phyloP scores from a whole-genome alignment of 2,113 vertebrate species.

The rabbit (Oryctolagus cuniculus) region DNA sequence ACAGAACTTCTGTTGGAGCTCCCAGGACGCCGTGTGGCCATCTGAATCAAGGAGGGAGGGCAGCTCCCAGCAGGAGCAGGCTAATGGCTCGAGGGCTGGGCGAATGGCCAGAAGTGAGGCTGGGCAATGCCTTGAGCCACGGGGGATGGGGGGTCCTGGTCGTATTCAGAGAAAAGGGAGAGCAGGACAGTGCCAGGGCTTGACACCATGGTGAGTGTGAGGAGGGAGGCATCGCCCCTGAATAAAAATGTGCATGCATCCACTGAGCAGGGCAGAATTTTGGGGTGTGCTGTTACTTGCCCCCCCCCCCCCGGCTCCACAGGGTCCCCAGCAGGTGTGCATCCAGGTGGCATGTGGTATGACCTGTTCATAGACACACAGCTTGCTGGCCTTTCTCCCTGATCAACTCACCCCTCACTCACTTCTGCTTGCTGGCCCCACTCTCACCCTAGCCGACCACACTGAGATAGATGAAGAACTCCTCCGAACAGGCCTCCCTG shows the following conservation, averaged over 20 bases:
- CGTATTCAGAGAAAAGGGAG: not conserved
- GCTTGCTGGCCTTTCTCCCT: not conserved
- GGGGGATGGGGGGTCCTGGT: fast-evolving
- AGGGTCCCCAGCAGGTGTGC: not conserved
- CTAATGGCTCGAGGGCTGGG: not conserved
- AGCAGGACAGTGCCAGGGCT: fast-evolving
- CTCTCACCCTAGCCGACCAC: not conserved
- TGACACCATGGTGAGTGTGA: fast-evolving
- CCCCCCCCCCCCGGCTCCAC: no score
- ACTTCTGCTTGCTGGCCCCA: no score
- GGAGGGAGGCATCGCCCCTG: no score
- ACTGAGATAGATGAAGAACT: fast-evolving
- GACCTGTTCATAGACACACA: fast-evolving
- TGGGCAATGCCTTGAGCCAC: fast-evolving
- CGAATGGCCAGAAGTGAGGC: not conserved
- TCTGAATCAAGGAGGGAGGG: not conserved
- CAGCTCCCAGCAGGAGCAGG: not conserved
- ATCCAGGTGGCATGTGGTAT: fast-evolving
- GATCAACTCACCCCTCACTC: not conserved
- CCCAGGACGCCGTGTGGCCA: not conserved
- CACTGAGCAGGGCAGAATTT: no score
- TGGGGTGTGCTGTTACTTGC: no score
- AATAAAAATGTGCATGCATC: no score
- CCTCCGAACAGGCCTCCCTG: not conserved
- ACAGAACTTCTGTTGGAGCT: not conserved